Evolutionary conservation across 2,113 vertebrate genomes (phyloP), one percentile per base, ranked within the genome.

Genomic region (Motacilla alba): DNA sequence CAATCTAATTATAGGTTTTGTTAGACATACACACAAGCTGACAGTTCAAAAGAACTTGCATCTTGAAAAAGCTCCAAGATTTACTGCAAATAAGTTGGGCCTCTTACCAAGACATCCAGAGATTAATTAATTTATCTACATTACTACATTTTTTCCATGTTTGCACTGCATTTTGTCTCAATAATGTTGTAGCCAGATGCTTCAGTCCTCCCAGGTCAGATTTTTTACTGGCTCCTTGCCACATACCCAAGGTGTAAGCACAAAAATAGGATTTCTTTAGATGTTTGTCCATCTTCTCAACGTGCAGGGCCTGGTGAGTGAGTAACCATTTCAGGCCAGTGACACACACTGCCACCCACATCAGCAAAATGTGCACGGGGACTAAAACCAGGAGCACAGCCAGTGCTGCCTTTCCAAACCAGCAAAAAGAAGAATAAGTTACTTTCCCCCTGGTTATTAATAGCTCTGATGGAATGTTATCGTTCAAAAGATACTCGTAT

Each of bases 101-200:
- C 78, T 94, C 86, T 89, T 87, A 85, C 69, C 89, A 95, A 95
- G 81, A 86, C 76, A 94, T 11, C 43, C 33, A 90, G 74, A 78
- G 70, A 96, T 94, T 78, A 94, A 94, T 95, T 90, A 90, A 79
- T 86, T 94, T 55, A 69, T 66, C 86, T 75, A 72, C 84, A 90
- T 87, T 90, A 83, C 68, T 59, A 83, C 52, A 77, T 81, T 80
- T 91, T 83, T 53, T 56, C 68, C 33, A 30, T 73, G 89, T 89
- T 93, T 93, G 50, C 21, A 3, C 87, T 73, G 67, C 35, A 33
- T 96, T 89, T 95, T 89, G 88, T 80, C 76, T 94, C 89, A 86
- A 69, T 79, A 87, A 91, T 10, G 2, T 83, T 84, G 64, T 21
- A 87, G 64, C 55, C 89, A 95, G 89, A 70, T 90, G 83, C 91